Base-by-base conservation (phyloP, 2,888 invertebrate genomes). In the Hypena proboscidalis region DNA sequence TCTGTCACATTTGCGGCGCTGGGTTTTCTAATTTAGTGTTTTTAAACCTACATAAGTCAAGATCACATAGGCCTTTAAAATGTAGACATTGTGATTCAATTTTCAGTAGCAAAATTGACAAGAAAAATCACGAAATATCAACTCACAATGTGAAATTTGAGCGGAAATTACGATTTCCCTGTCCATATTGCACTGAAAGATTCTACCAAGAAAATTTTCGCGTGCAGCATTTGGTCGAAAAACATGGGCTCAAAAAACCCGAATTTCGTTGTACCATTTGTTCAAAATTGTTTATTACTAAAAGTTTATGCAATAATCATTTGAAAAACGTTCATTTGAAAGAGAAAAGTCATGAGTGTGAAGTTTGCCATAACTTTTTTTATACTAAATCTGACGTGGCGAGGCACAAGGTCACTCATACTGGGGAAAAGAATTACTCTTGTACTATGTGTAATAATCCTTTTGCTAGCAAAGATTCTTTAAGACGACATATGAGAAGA, bases 1-100 rank as follows among this genome's bases (percentile, higher is more conserved):
- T 89, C 0, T 90, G 90, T 13, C 79, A 89, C 44, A 69, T 85
- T 0, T 90, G 90, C 25, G 90, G 90, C 0, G 75, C 82, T 0
- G 85, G 83, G 0, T 90, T 89, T 41, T 79, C 88, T 0, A 88
- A 81, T 66, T 62, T 83, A 25, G 80, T 83, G 0, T 85, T 86
- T 48, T 47, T 87, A 8, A 90, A 84, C 56, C 52, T 86, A 1
- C 89, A 89, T 25, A 84, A 76, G 44, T 79, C 73, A 0, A 59
- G 88, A 3, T 71, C 74, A 0, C 89, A 89, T 25, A 66, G 70
- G 0, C 65, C 64, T 0, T 57, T 80, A 0, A 43, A 49, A 1
- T 90, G 90, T 26, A 65, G 68, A 3, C 23, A 49, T 0, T 90
- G 90, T 31, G 45, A 74, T 2, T 0, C 77, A 0, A 58, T 30